Conservation (phyloP, 1,140 invertebrate genomes). For the Drosophila lowei region DNA sequence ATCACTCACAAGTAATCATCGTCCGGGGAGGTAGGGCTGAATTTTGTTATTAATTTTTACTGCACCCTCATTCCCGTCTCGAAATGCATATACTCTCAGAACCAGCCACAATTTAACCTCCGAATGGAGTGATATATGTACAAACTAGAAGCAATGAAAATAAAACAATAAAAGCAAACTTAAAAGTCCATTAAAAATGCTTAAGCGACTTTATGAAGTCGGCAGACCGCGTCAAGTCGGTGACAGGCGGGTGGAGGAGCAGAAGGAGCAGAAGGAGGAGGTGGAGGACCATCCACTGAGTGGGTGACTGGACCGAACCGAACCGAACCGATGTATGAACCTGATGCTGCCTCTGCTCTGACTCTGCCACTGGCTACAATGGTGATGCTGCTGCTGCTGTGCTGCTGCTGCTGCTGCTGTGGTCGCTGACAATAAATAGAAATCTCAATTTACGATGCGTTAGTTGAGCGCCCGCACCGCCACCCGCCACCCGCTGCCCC, state of each 20-base stretch:
- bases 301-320: slow-evolving; percentile 31
- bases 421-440: slow-evolving; percentile 75
- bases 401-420: slow-evolving; percentile 9
- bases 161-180: slow-evolving; percentile 74
- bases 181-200: slow-evolving; percentile 80
- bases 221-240: slow-evolving; percentile 63
- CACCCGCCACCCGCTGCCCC: no score
- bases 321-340: slow-evolving; percentile 24
- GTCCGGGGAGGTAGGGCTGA: no score
- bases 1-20: no score
- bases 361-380: background rate
- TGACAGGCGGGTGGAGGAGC: slow-evolving; percentile 28
- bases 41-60: no score
- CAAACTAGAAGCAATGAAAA: slow-evolving; percentile 34
- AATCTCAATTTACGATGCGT: slow-evolving; percentile 80
- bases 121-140: slow-evolving; percentile 13
- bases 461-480: slow-evolving; percentile 43
- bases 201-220: slow-evolving; percentile 71
- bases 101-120: no score
- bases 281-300: slow-evolving; percentile 2
- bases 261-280: background rate
- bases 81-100: no score
- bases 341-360: slow-evolving; percentile 3
- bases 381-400: slow-evolving; percentile 11
- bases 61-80: no score